phyloP scores from a whole-genome alignment of 2,113 vertebrate genomes.

The Clarias magur region DNA sequence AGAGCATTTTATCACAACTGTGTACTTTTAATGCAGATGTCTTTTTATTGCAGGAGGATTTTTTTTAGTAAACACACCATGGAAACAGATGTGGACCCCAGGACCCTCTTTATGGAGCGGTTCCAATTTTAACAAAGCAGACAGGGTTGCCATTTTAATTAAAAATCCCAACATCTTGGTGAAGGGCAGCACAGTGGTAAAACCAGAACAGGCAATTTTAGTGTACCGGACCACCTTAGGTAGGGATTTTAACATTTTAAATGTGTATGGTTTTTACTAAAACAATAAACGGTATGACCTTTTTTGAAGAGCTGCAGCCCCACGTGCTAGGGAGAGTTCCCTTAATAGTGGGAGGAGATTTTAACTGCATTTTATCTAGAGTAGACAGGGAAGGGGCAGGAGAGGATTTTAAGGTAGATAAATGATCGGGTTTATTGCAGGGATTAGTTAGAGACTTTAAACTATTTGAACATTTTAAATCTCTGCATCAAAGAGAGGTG shows the following conservation, averaged over 20 bases:
- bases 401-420: background rate
- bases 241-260: conserved; percentile 17
- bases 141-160: no score
- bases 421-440: background rate
- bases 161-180: conserved; percentile 17
- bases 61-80: no score
- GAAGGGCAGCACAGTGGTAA: conserved; percentile 45
- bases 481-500: background rate
- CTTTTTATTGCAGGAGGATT: no score
- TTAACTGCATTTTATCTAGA: conserved; percentile 3
- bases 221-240: background rate
- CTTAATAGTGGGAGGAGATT: conserved; percentile 16
- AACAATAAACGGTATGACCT: background rate
- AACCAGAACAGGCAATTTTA: conserved; percentile 9
- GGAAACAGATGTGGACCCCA: no score
- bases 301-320: conserved; percentile 25
- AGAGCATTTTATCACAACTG: conserved; percentile 19
- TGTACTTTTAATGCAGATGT: background rate
- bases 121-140: no score
- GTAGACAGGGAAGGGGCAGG: background rate
- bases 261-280: conserved; percentile 27
- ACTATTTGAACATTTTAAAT: background rate
- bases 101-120: no score
- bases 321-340: conserved; percentile 34
- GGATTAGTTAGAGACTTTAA: background rate